These are phyloP conservation scores for Columba guinea DNA, from an alignment of 2,797 vertebrate genomes.

Conservation along the genomic window DNA sequence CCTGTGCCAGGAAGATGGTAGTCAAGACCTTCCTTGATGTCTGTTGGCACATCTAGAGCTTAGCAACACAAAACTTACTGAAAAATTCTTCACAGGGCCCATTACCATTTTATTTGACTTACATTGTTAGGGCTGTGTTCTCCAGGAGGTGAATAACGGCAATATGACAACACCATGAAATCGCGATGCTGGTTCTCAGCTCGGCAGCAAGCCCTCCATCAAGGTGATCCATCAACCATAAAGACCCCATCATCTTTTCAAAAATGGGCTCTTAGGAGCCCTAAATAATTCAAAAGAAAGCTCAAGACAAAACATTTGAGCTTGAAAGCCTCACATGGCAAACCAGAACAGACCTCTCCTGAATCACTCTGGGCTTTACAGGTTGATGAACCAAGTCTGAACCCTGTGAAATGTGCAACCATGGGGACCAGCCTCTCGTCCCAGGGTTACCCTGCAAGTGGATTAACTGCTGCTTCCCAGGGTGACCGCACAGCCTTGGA, in stretches of 20 bases:
- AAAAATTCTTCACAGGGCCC: background rate
- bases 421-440: accelerated
- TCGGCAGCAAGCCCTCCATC: background rate
- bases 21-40: background rate
- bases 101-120: background rate
- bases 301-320: background rate
- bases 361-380: background rate
- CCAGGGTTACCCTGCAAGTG: background rate
- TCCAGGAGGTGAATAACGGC: background rate
- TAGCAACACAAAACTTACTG: background rate
- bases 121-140: background rate
- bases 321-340: accelerated
- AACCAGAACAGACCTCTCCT: background rate
- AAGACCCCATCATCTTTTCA: background rate
- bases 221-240: background rate
- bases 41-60: background rate
- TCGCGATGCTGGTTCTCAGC: background rate
- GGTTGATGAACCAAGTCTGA: background rate
- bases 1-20: background rate
- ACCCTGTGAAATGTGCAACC: background rate
- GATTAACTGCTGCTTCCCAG: background rate
- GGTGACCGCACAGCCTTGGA: background rate
- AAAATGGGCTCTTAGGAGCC: background rate
- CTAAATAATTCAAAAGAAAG: background rate
- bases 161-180: background rate